Conservation (phyloP, 2,113 vertebrate species). For the Ornithorhynchus anatinus region DNA sequence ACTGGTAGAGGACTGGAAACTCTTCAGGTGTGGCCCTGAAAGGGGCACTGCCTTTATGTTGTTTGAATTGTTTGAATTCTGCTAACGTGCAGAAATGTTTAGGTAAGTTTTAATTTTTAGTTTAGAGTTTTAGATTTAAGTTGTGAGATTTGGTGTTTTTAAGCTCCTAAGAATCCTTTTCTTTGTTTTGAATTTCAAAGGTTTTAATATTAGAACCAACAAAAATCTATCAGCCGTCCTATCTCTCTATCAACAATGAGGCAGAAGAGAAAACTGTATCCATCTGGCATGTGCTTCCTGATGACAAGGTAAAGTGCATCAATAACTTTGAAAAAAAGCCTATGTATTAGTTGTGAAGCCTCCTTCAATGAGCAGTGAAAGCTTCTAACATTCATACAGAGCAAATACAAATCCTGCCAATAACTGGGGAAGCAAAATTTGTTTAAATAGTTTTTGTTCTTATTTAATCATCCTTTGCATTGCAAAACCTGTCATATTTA, state of each 20-base stretch:
- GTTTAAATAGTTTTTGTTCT: background rate
- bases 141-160: background rate
- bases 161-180: background rate
- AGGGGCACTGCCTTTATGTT: too few relatives aligned
- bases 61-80: too few relatives aligned
- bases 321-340: background rate
- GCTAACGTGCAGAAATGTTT: too few relatives aligned
- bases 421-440: background rate
- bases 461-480: background rate
- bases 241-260: conserved; percentile 96
- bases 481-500: background rate
- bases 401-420: background rate
- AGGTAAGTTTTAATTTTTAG: too few relatives aligned
- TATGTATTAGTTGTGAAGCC: background rate
- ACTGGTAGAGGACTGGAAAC: too few relatives aligned
- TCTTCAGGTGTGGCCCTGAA: too few relatives aligned
- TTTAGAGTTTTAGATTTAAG: too few relatives aligned
- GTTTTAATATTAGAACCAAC: conserved; percentile 97
- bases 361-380: background rate
- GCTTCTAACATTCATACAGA: background rate
- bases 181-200: conserved; percentile 62
- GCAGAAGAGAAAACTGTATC: conserved; percentile 93
- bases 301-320: conserved; percentile 84
- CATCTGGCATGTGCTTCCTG: conserved; percentile 94
- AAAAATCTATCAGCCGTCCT: conserved; percentile 96